These are phyloP conservation scores for Thyatira batis DNA, from an alignment of 2,888 invertebrate genomes.

Conservation along the genomic window DNA sequence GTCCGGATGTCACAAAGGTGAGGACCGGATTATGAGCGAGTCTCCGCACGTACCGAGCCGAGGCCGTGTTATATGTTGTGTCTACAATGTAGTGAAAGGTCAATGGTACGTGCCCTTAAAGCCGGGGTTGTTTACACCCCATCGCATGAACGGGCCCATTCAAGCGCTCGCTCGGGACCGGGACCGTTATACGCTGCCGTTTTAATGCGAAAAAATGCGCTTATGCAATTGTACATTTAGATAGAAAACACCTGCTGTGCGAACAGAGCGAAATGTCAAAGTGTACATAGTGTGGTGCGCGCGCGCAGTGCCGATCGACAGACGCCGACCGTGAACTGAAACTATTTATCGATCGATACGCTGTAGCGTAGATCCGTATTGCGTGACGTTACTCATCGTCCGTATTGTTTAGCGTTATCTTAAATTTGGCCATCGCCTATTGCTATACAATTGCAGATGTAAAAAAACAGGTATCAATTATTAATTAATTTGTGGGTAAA, in stretches of 20 bases:
- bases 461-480: slow-evolving; percentile 22
- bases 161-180: slow-evolving; percentile 39
- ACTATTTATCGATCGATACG: slow-evolving; percentile 59
- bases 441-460: slow-evolving; percentile 32
- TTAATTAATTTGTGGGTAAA: slow-evolving; percentile 4
- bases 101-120: slow-evolving; percentile 48
- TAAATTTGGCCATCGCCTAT: slow-evolving; percentile 47
- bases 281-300: slow-evolving; percentile 37
- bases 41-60: slow-evolving; percentile 42
- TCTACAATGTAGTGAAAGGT: slow-evolving; percentile 47
- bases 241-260: slow-evolving; percentile 61
- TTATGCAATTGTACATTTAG: slow-evolving; percentile 43
- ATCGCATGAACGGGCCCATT: slow-evolving; percentile 55
- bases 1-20: slow-evolving; percentile 64
- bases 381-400: slow-evolving; percentile 53
- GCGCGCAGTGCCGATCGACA: slow-evolving; percentile 30
- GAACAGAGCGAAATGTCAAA: slow-evolving; percentile 66
- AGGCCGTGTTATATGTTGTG: slow-evolving; percentile 33
- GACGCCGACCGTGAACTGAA: slow-evolving; percentile 68
- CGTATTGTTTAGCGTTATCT: slow-evolving; percentile 46
- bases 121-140: slow-evolving; percentile 50
- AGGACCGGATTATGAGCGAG: slow-evolving; percentile 55
- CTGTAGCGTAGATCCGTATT: slow-evolving; percentile 66
- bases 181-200: slow-evolving; percentile 59
- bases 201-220: slow-evolving; percentile 61